Evolutionary conservation across 1,140 invertebrate genomes (phyloP), one percentile per base, ranked within the genome.

Genomic region (Augochlora pura): DNA sequence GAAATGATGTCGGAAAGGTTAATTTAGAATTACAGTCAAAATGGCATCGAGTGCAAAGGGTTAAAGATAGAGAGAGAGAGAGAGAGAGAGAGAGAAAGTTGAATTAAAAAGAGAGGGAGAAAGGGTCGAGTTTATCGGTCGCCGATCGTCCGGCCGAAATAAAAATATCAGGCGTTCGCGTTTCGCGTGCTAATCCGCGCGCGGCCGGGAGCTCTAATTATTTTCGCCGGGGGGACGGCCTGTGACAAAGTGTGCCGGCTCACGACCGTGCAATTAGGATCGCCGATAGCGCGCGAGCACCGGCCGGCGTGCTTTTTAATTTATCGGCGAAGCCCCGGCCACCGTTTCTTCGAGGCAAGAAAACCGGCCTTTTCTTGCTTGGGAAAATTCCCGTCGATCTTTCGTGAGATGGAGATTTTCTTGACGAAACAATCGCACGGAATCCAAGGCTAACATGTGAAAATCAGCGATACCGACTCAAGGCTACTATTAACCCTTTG

Each of bases 201-300:
- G 12, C 27, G 46, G 63, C 21, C 54, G 64, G 38, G 49, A 60
- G 63, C 59, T 52, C 65, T 78, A 85, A 87, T 87, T 87, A 86
- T 87, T 87, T 87, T 77, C 73, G 49, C 27, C 76, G 63, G 64
- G 42, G 63, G 64, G 42, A 77, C 74, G 54, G 65, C 46, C 38
- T 70, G 72, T 81, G 79, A 87, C 77, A 84, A 84, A 86, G 75
- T 74, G 76, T 57, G 77, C 68, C 64, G n/a, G 66, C 78, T 86
- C 85, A 70, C 68, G 75, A 74, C 38, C 77, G 32, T 67, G 79
- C 82, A 86, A 86, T 84, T 86, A 84, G 77, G 69, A 82, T 49
- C 64, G 52, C 14, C 38, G 70, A 86, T 87, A 81, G 63, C 63
- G 67, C 62, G 52, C 10, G n/a, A n/a, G n/a, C 52, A 46, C 16